These are phyloP conservation scores for Euplexia lucipara DNA, from an alignment of 2,888 invertebrate species.

Conservation along the genomic window DNA sequence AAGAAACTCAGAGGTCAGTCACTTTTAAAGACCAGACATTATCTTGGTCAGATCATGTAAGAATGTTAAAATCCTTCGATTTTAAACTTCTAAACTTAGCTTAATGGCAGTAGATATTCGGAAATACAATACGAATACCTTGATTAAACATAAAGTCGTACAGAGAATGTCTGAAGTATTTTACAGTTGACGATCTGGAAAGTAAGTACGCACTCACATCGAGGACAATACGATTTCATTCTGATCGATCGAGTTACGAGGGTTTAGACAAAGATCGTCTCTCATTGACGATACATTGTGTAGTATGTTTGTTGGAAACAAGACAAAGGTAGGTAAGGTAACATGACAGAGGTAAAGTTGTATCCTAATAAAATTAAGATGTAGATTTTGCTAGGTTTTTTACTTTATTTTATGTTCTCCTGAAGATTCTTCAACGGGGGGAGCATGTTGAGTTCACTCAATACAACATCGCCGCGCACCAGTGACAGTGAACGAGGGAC, in stretches of 20 bases:
- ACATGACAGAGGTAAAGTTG: neutral
- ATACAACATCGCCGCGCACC: no score
- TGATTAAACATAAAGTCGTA: slow-evolving; percentile 7
- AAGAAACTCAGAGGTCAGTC: no score
- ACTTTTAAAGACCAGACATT: no score
- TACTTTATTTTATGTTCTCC: no score
- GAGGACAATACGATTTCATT: slow-evolving; percentile 36
- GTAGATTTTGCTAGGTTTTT: no score
- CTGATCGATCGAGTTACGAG: slow-evolving; percentile 43
- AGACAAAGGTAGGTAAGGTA: slow-evolving; percentile 1
- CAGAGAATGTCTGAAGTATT: slow-evolving; percentile 18
- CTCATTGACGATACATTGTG: slow-evolving; percentile 8
- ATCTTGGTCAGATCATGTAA: no score
- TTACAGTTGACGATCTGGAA: slow-evolving; percentile 16
- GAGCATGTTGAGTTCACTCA: no score
- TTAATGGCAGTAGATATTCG: slow-evolving; percentile 1
- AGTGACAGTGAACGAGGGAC: no score
- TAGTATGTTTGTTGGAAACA: slow-evolving; percentile 2
- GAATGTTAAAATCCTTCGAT: no score
- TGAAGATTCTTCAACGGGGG: no score
- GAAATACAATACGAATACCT: slow-evolving; percentile 14
- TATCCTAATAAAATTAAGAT: slow-evolving; percentile 1
- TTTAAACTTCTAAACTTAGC: no score
- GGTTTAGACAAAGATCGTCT: slow-evolving; percentile 32
- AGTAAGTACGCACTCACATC: slow-evolving; percentile 37